Evolutionary conservation across 2,888 invertebrate genomes (phyloP).

Genomic region (Metacarcinus magister): DNA sequence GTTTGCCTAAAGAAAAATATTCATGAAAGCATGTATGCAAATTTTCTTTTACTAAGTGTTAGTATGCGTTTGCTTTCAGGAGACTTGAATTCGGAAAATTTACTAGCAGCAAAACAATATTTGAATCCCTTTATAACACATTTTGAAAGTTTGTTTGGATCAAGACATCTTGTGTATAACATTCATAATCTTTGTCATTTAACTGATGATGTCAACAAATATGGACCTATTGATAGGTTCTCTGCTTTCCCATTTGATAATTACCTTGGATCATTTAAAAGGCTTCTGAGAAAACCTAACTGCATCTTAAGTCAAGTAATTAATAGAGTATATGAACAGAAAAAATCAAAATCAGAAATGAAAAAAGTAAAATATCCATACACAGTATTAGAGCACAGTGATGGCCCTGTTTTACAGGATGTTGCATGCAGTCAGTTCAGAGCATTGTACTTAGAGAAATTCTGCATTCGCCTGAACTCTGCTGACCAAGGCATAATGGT

Average conservation of each 20-base stretch:
- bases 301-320: neutral
- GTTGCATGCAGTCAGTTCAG: neutral
- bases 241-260: neutral
- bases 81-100: neutral
- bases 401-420: neutral
- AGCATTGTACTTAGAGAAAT: neutral
- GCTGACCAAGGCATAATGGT: neutral
- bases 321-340: neutral
- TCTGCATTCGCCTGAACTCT: neutral
- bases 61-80: neutral
- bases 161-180: neutral
- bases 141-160: neutral
- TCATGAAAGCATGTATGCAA: neutral
- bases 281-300: neutral
- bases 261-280: neutral
- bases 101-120: neutral
- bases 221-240: neutral
- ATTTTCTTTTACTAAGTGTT: neutral
- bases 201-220: neutral
- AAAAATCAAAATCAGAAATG: neutral
- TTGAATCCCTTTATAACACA: neutral
- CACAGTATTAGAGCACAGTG: neutral
- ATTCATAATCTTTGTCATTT: conserved; percentile 1
- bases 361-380: neutral
- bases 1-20: neutral